Conservation (phyloP, 2,888 invertebrate species). For the Eupithecia centaureata region DNA sequence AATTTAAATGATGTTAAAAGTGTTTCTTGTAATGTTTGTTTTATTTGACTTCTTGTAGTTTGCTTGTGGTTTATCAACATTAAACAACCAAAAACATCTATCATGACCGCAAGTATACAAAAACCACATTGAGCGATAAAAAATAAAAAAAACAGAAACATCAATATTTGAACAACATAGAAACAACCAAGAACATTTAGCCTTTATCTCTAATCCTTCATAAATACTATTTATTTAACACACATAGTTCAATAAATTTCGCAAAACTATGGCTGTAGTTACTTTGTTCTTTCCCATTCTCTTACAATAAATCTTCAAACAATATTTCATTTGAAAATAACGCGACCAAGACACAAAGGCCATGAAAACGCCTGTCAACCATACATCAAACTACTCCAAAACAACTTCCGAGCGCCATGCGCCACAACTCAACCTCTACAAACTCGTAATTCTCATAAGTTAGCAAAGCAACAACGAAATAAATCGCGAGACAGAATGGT, state of each 20-base stretch:
- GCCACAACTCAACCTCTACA: conserved; percentile 28
- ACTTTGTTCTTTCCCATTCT: not conserved
- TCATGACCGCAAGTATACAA: no score
- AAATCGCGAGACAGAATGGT: conserved; percentile 43
- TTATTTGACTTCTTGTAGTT: no score
- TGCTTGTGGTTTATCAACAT: no score
- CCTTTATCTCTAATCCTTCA: conserved; percentile 13
- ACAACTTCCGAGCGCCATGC: conserved; percentile 8
- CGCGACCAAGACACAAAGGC: not conserved
- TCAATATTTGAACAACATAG: no score
- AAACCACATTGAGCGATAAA: not conserved
- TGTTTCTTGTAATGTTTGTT: no score
- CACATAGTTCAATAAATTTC: conserved; percentile 9
- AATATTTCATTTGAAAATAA: not conserved
- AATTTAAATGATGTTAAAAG: no score
- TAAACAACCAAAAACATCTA: no score
- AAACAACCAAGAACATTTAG: not conserved
- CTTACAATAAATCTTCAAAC: not conserved
- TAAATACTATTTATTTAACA: no score
- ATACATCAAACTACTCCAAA: conserved; percentile 14
- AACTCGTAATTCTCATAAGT: conserved; percentile 38
- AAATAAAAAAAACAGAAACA: not conserved
- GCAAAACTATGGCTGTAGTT: no score
- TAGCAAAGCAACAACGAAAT: conserved; percentile 43
- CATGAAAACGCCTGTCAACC: conserved; percentile 4